phyloP scores from a whole-genome alignment of 2,888 invertebrate species.

The Blastobasis lacticolella region DNA sequence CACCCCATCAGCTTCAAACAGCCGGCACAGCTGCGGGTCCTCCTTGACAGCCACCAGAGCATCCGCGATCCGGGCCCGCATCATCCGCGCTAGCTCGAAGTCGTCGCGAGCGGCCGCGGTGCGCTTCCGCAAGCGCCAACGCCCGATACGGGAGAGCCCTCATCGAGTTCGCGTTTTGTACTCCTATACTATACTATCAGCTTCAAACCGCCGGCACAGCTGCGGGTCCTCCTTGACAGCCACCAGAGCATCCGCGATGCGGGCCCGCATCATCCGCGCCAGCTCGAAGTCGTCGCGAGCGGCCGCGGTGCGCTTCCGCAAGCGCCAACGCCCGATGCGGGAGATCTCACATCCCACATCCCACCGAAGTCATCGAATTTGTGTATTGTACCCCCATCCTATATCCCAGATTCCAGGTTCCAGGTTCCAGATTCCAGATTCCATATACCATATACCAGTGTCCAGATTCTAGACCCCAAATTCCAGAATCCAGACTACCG shows the following conservation, averaged over 20 bases:
- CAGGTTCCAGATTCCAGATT: too few species aligned
- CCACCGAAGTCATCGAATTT: too few species aligned
- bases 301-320: conserved; percentile 94
- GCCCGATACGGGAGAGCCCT: conserved; percentile 86
- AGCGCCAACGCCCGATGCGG: conserved; percentile 89
- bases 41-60: conserved; percentile 84
- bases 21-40: conserved; percentile 81
- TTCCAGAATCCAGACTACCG: too few species aligned
- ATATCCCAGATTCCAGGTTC: too few species aligned
- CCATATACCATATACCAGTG: too few species aligned
- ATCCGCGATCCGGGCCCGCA: conserved; percentile 92
- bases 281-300: conserved; percentile 94
- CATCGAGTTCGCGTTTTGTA: too few species aligned
- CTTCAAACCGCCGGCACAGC: conserved; percentile 85
- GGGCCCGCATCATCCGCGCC: conserved; percentile 89
- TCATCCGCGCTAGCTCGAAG: conserved; percentile 91
- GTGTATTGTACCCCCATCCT: too few species aligned
- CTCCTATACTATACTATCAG: too few species aligned
- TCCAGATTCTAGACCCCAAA: too few species aligned
- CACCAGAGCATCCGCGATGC: conserved; percentile 88
- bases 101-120: conserved; percentile 95
- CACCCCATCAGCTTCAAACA: conserved; percentile 87
- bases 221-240: conserved; percentile 83
- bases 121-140: conserved; percentile 92
- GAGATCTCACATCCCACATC: too few species aligned